Evolutionary conservation across 2,888 invertebrate genomes (phyloP).

Genomic region (Diarsia rubi): DNA sequence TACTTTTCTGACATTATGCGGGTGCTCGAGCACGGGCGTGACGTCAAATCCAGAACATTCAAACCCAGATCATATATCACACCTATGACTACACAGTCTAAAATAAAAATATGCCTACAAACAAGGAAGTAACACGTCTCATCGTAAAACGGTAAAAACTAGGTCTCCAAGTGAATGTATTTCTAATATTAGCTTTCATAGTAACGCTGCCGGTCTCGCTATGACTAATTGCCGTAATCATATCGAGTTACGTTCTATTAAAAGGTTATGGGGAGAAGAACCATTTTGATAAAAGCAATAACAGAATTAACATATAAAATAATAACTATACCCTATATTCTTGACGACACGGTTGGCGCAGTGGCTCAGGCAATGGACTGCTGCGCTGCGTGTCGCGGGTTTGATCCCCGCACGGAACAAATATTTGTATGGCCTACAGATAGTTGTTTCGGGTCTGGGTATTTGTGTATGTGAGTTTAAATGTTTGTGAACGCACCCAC

Average conservation of each 20-base stretch:
- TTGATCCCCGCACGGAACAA: no score
- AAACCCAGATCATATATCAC: not conserved
- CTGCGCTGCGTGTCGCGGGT: no score
- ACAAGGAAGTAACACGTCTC: conserved; percentile 51
- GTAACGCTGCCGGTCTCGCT: conserved; percentile 42
- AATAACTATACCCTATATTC: no score
- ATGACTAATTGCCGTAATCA: conserved; percentile 56
- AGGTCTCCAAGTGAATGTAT: conserved; percentile 46
- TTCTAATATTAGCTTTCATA: conserved; percentile 56
- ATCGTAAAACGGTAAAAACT: conserved; percentile 32
- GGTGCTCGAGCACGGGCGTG: not conserved
- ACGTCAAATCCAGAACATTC: conserved; percentile 1
- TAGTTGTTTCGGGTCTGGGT: no score
- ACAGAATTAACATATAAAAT: not conserved
- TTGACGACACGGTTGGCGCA: no score
- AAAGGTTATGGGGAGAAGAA: conserved; percentile 11
- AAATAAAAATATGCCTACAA: conserved; percentile 37
- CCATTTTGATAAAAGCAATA: not conserved
- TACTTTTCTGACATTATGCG: not conserved
- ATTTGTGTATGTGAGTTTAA: no score
- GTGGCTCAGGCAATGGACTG: no score
- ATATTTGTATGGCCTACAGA: no score
- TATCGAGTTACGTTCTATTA: conserved; percentile 55
- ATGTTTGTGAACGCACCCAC: no score
- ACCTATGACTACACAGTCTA: conserved; percentile 28